phyloP scores from a whole-genome alignment of 2,888 invertebrate species.

The Thelaira solivaga region DNA sequence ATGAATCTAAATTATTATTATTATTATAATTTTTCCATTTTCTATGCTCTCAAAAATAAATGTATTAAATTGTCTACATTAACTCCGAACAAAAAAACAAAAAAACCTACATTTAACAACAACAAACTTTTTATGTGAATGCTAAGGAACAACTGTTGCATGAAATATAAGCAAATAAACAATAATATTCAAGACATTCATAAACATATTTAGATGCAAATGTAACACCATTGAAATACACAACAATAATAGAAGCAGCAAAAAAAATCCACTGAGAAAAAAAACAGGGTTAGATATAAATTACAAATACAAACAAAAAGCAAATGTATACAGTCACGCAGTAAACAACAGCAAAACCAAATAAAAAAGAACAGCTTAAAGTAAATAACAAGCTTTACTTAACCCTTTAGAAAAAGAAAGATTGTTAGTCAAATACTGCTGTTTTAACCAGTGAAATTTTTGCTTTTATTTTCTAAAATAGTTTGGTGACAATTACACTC shows the following conservation, averaged over 20 bases:
- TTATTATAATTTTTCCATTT: slow-evolving; percentile 30
- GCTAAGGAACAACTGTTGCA: slow-evolving; percentile 18
- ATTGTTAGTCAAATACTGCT: too few relatives aligned
- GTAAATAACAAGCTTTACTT: slow-evolving; percentile 20
- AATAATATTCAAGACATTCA: slow-evolving; percentile 57
- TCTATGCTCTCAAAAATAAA: slow-evolving; percentile 17
- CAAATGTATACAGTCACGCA: slow-evolving; percentile 46
- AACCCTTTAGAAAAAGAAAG: slow-evolving; percentile 15
- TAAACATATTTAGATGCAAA: slow-evolving; percentile 59
- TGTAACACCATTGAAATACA: slow-evolving; percentile 53
- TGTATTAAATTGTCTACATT: slow-evolving; percentile 56
- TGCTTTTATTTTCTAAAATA: too few relatives aligned
- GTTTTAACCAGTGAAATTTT: too few relatives aligned
- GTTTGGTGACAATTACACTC: too few relatives aligned
- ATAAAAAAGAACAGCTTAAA: not conserved
- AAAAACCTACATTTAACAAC: slow-evolving; percentile 32
- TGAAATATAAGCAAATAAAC: slow-evolving; percentile 55
- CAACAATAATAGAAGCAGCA: slow-evolving; percentile 18
- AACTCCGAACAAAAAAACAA: slow-evolving; percentile 50
- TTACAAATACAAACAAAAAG: slow-evolving; percentile 40
- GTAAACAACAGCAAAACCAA: slow-evolving; percentile 38
- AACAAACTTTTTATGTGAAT: not conserved
- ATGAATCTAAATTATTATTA: slow-evolving; percentile 57
- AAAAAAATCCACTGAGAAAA: slow-evolving; percentile 6
- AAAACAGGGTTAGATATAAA: slow-evolving; percentile 55